Base-by-base conservation (phyloP, 1,140 invertebrate genomes). In the Littorina saxatilis region DNA sequence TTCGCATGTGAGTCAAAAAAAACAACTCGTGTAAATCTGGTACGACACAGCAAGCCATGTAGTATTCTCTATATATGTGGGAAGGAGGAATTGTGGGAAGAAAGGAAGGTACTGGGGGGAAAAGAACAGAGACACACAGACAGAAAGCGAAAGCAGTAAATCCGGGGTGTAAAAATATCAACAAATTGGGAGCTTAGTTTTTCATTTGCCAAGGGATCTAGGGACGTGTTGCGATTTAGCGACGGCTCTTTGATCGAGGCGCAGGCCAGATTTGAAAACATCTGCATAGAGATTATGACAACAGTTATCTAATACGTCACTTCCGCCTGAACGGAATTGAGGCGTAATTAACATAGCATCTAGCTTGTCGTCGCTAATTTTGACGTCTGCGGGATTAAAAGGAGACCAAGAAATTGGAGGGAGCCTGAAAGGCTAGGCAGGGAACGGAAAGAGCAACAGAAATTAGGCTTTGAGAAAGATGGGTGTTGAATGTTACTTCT, bases 261-360 rank as follows among this genome's bases (percentile, higher is more conserved):
- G 13, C 9, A 23, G 0, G 9, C 40, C 40, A 20, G 70, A 50
- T 73, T 50, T 20, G 39, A 27, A 73, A 73, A 73, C 70, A 73
- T 47, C 39, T 50, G 70, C 23, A 32, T 11, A 32, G 70, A 73
- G 70, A 50, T 73, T 73, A 73, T 73, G 70, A 73, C 70, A 73
- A 73, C 40, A 27, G 43, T 73, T 50, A 73, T 52, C 43, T 39
- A 73, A 73, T 73, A 73, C 70, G n/a, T 47, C 70, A 73, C 70
- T 73, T 73, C 70, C 70, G 70, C 20, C 40, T 29, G 23, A 50
- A 43, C 43, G 39, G 39, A 52, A 47, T 73, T 23, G 70, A 32
- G 27, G 40, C 70, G 40, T 47, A 50, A 73, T 47, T 52, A 73
- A 79, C 63, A 61, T 43, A 66, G 11, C 37, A 79, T 43, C 32